phyloP scores from a whole-genome alignment of 2,888 invertebrate species.

The Selenia dentaria region DNA sequence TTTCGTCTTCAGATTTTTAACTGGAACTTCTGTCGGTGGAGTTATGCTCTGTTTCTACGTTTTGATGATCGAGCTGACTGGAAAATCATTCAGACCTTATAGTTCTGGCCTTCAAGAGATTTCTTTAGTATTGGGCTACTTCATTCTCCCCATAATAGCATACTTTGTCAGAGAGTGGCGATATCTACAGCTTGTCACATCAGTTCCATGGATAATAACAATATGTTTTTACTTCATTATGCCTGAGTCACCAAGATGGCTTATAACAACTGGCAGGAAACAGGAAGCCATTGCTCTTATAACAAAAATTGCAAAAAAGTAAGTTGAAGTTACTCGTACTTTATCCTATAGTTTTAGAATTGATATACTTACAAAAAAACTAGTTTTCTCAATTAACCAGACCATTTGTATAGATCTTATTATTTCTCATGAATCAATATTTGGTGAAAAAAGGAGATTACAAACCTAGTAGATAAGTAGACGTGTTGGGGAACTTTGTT shows the following conservation, averaged over 20 bases:
- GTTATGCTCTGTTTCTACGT: constrained; percentile 88
- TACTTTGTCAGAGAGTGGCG: constrained; percentile 86
- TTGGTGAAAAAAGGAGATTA: too few relatives aligned
- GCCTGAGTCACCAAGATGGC: constrained; percentile 93
- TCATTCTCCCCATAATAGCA: constrained; percentile 83
- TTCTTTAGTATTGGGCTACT: constrained; percentile 82
- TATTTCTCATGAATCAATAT: too few relatives aligned
- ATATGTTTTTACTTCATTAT: constrained; percentile 87
- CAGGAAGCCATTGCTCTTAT: constrained; percentile 86
- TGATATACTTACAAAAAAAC: too few relatives aligned
- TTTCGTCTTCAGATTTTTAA: constrained; percentile 82
- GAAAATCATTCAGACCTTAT: constrained; percentile 81
- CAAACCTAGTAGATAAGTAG: too few relatives aligned
- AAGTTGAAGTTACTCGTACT: constrained; percentile 37
- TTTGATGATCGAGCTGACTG: constrained; percentile 86
- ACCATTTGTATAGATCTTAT: too few relatives aligned
- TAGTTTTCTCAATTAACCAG: too few relatives aligned
- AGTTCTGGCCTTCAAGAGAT: constrained; percentile 82
- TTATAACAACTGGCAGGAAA: constrained; percentile 87
- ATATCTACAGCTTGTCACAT: constrained; percentile 82
- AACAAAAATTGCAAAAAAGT: constrained; percentile 85
- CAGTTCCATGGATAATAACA: constrained; percentile 79
- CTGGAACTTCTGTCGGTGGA: constrained; percentile 86
- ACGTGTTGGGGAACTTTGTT: too few relatives aligned
- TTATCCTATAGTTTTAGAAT: too few relatives aligned